Conservation (phyloP, 1,140 invertebrate genomes). For the Pachypsylla venusta region DNA sequence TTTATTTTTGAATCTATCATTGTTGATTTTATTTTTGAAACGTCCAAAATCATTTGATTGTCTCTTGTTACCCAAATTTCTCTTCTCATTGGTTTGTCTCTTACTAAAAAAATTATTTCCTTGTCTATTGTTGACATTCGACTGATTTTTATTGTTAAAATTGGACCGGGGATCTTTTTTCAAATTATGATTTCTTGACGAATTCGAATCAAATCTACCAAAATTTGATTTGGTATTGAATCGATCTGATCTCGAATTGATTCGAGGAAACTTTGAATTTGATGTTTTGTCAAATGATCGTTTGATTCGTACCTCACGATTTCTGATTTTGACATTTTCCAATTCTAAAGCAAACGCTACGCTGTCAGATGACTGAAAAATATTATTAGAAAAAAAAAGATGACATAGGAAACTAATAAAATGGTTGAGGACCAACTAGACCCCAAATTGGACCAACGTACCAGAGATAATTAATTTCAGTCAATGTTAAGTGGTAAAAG, state of each 20-base stretch:
- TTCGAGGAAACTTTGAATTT: too few relatives aligned
- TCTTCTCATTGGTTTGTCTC: background rate
- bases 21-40: background rate
- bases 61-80: background rate
- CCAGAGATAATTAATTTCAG: too few relatives aligned
- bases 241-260: background rate
- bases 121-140: too few relatives aligned
- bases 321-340: constrained; percentile 32
- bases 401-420: too few relatives aligned
- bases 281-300: constrained; percentile 5
- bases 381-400: constrained; percentile 3
- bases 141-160: too few relatives aligned
- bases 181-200: background rate
- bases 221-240: background rate
- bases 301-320: constrained; percentile 33
- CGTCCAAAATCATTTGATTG: background rate
- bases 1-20: background rate
- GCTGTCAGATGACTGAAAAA: constrained; percentile 33
- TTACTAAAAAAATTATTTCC: background rate
- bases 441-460: too few relatives aligned
- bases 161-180: too few relatives aligned
- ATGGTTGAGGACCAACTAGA: too few relatives aligned
- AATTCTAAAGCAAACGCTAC: constrained; percentile 45
- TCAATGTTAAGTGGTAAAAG: too few relatives aligned
- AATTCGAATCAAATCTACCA: background rate